Evolutionary conservation across 2,888 invertebrate genomes (phyloP).

Genomic region (Lordiphosa fenestrarum): DNA sequence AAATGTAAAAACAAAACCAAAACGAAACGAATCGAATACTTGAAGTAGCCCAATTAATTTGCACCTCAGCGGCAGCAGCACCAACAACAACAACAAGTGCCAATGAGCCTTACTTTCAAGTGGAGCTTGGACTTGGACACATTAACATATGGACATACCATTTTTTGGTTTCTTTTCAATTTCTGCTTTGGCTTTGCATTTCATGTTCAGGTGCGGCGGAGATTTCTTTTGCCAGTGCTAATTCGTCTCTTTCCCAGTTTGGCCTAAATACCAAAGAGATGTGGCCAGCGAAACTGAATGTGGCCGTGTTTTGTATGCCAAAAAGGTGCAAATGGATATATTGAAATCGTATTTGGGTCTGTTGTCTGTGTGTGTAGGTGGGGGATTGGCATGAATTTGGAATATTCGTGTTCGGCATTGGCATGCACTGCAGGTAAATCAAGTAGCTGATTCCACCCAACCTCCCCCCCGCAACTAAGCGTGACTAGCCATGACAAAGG

Average conservation of each 20-base stretch:
- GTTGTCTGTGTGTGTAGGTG: not conserved
- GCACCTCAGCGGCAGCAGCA: conserved; percentile 35
- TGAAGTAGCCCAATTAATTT: conserved; percentile 57
- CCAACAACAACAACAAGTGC: conserved; percentile 9
- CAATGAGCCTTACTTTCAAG: conserved; percentile 5
- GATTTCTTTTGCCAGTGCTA: conserved; percentile 43
- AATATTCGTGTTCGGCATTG: conserved; percentile 11
- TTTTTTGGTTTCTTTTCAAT: not conserved
- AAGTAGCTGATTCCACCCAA: not conserved
- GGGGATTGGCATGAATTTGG: conserved; percentile 7
- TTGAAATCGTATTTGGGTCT: conserved; percentile 10
- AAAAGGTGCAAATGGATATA: conserved; percentile 10
- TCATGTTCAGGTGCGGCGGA: conserved; percentile 44
- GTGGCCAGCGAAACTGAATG: conserved; percentile 1
- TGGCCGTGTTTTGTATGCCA: not conserved
- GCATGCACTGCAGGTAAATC: conserved; percentile 2
- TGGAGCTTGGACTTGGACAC: conserved; percentile 10
- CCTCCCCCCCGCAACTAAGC: not conserved
- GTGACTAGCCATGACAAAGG: conserved; percentile 11
- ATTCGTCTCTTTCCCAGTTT: conserved; percentile 6
- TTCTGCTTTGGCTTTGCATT: conserved; percentile 19
- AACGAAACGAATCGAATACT: conserved; percentile 19
- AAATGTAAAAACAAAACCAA: conserved; percentile 21
- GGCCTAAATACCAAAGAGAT: conserved; percentile 14
- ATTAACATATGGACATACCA: conserved; percentile 6